Evolutionary conservation across 2,797 vertebrate species (phyloP), one percentile per base, ranked within the genome.

Genomic region (Argya squamiceps): DNA sequence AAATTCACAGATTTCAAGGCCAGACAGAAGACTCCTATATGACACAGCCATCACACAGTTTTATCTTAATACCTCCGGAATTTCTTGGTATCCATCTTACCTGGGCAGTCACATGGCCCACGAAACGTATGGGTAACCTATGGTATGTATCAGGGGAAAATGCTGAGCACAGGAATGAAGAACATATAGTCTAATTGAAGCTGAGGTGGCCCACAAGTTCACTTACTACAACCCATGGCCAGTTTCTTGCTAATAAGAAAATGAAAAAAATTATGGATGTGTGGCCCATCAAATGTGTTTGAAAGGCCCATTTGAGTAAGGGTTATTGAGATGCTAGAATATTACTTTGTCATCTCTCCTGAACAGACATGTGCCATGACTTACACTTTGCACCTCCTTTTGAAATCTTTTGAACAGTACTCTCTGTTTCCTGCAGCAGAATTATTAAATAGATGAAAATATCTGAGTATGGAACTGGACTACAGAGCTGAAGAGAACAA

Each of bases 401-500:
- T 76, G 49, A 39, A 82, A 63, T 9, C 18, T 49, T 87, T 64
- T 3, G 1, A 62, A 64, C 1, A 2, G 8, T 65, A 41, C 7
- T 10, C 15, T 78, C n/a, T 84, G 14, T 47, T 89, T 87, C 32
- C 34, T 69, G 20, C 24, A 49, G 23, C 13, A 86, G 26, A 81
- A 76, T 56, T 56, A 32, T 15, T 64, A 81, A 77, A 32, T 30
- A 86, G 19, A 11, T 87, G 24, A 65, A 84, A 92, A 59, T 71
- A 59, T 14, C 44, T 46, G 39, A 34, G 7, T 70, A 39, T 41
- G 22, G 27, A 89, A 82, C 44, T 44, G n/a, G 26, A 70, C 24
- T 29, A 46, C 12, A 49, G 43, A 65, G 22, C 13, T 78, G 73
- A 88, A 86, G 22, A 70, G 49, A 96, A 39, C 12, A 89, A 92